Conservation (phyloP, 2,888 invertebrate species). For the Thalpophila matura region DNA sequence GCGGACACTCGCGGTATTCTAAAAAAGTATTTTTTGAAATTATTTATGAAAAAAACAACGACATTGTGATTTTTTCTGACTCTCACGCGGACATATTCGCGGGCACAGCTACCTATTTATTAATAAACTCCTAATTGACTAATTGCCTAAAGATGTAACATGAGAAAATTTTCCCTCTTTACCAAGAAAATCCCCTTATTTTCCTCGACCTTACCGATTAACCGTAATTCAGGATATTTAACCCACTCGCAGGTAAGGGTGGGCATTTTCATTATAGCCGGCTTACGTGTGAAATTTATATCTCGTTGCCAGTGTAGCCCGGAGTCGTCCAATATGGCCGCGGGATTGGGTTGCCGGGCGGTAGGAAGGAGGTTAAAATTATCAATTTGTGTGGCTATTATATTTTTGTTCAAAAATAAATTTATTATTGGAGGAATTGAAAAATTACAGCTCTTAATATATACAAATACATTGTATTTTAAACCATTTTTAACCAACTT, state of each 20-base stretch:
- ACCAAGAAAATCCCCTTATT: constrained; percentile 20
- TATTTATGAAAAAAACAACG: too few species aligned
- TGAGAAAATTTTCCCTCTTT: not conserved
- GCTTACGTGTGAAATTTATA: constrained; percentile 62
- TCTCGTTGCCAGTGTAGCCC: constrained; percentile 1
- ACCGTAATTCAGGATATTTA: constrained; percentile 35
- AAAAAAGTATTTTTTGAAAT: too few species aligned
- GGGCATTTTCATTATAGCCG: constrained; percentile 53
- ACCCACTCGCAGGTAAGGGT: constrained; percentile 42
- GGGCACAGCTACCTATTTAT: too few species aligned
- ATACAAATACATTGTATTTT: too few species aligned
- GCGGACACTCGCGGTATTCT: too few species aligned
- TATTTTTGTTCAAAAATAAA: constrained; percentile 1
- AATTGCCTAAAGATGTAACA: constrained; percentile 7
- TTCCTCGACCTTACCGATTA: constrained; percentile 18
- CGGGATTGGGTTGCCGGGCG: constrained; percentile 26
- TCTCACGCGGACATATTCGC: too few species aligned
- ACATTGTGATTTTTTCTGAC: too few species aligned
- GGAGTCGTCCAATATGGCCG: constrained; percentile 23
- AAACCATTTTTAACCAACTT: too few species aligned
- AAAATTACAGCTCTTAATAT: too few species aligned
- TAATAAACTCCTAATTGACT: constrained; percentile 17
- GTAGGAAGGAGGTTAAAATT: constrained; percentile 12
- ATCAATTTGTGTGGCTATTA: constrained; percentile 16
- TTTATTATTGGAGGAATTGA: too few species aligned